Conservation (phyloP, 2,113 vertebrate genomes). For the Xenopus borealis region DNA sequence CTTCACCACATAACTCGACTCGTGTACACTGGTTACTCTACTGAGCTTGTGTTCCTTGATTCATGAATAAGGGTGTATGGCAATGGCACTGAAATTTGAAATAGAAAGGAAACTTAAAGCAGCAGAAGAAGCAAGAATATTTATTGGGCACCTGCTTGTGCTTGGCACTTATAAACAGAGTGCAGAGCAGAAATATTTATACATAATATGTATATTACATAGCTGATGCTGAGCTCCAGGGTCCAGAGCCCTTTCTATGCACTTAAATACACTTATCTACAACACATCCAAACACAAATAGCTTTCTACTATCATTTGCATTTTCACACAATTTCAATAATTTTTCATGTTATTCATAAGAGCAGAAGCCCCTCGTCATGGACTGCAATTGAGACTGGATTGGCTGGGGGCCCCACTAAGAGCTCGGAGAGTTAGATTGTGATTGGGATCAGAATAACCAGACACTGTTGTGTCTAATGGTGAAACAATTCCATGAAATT, state of each 20-base stretch:
- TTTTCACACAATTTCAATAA: constrained; percentile 77
- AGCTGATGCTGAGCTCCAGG: constrained; percentile 58
- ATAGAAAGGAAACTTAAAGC: no score
- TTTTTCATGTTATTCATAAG: no score
- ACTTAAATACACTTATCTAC: constrained; percentile 98
- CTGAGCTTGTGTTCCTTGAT: no score
- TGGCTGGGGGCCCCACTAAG: no score
- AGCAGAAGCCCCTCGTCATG: no score
- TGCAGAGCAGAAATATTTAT: constrained; percentile 76
- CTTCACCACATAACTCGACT: no score
- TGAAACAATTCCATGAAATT: not conserved
- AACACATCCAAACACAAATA: constrained; percentile 89
- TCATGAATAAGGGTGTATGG: no score
- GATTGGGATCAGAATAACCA: constrained; percentile 48
- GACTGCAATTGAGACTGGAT: no score
- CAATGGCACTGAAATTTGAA: no score
- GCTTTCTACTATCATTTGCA: constrained; percentile 74
- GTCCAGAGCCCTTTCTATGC: constrained; percentile 63
- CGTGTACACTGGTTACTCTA: no score
- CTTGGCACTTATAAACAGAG: constrained; percentile 94
- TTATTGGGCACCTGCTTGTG: constrained; percentile 90
- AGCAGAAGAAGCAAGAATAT: constrained; percentile 49
- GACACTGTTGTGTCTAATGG: constrained; percentile 61
- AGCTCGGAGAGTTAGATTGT: no score
- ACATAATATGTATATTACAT: constrained; percentile 81